A percentile compares a stretch with the other conserved stretches of the same genome.
Evolutionary conservation across 2,888 invertebrate species (phyloP).

Genomic region (Heteromyza rotundicornis): DNA sequence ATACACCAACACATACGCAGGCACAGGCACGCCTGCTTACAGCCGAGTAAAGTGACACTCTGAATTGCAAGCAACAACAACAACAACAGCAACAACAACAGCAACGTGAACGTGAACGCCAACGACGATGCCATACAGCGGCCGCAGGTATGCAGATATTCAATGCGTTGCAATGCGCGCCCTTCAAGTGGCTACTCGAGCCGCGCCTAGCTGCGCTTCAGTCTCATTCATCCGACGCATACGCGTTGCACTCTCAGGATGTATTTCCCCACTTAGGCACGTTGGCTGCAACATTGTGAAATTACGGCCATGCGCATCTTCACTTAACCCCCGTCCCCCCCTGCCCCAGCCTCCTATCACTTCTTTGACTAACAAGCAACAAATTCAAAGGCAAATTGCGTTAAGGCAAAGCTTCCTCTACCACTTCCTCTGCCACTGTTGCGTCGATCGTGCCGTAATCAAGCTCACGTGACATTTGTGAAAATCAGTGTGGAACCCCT

Average conservation of each 20-base stretch:
- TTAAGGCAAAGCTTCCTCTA: not conserved
- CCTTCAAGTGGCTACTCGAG: slow-evolving; percentile 20
- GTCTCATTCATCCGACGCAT: not conserved
- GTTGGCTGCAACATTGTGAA: slow-evolving; percentile 23
- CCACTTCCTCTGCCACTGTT: not conserved
- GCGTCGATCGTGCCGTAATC: too few relatives aligned
- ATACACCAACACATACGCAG: slow-evolving; percentile 15
- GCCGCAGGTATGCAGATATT: slow-evolving; percentile 10
- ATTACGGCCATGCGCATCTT: not conserved
- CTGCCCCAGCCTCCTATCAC: too few relatives aligned
- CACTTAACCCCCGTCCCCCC: too few relatives aligned
- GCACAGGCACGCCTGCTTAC: not conserved
- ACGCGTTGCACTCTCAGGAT: not conserved
- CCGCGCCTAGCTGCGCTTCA: slow-evolving; percentile 5
- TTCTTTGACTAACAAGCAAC: too few relatives aligned
- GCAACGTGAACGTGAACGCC: not conserved
- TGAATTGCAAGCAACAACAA: not conserved
- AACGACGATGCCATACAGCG: too few relatives aligned
- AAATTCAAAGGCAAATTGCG: too few relatives aligned
- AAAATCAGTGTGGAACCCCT: too few relatives aligned
- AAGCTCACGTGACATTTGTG: too few relatives aligned
- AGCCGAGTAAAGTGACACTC: not conserved
- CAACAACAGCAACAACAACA: not conserved
- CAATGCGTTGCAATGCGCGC: slow-evolving; percentile 5
- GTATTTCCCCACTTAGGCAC: slow-evolving; percentile 28